These are phyloP conservation scores for Archips xylosteana DNA, from an alignment of 2,888 invertebrate species.

Conservation along the genomic window DNA sequence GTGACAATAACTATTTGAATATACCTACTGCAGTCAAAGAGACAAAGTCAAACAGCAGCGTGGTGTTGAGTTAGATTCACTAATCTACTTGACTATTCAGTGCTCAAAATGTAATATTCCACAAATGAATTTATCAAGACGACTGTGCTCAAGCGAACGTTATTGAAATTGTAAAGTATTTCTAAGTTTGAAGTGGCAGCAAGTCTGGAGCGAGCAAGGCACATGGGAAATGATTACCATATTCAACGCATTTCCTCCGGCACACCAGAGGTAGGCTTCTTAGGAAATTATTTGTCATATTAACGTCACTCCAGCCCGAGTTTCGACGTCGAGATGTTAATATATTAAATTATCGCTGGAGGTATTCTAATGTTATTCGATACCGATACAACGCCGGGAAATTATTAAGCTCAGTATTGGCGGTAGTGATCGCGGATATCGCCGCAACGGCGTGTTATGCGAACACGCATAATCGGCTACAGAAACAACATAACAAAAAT, in stretches of 20 bases:
- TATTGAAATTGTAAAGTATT: conserved; percentile 62
- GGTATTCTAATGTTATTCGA: conserved; percentile 63
- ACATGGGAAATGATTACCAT: conserved; percentile 80
- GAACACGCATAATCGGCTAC: conserved; percentile 2
- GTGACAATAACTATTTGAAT: neutral
- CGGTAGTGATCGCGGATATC: conserved; percentile 12
- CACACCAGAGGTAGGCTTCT: conserved; percentile 69
- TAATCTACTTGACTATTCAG: conserved; percentile 39
- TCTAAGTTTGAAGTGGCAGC: conserved; percentile 66
- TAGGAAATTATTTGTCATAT: conserved; percentile 83
- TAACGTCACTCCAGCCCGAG: conserved; percentile 77
- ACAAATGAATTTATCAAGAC: conserved; percentile 39
- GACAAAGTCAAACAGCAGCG: conserved; percentile 27
- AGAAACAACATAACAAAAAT: conserved; percentile 1
- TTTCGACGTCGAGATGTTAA: conserved; percentile 74
- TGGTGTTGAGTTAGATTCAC: conserved; percentile 14
- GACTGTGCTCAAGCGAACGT: conserved; percentile 34
- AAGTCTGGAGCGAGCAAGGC: conserved; percentile 59
- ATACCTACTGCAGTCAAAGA: conserved; percentile 5
- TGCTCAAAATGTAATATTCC: conserved; percentile 40
- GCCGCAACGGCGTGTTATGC: conserved; percentile 1
- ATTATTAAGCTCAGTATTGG: conserved; percentile 33
- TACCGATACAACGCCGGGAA: conserved; percentile 53
- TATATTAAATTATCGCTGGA: conserved; percentile 75
- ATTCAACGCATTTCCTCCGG: conserved; percentile 74